Conservation (phyloP, 2,888 invertebrate species). For the Oeneis ivallda region DNA sequence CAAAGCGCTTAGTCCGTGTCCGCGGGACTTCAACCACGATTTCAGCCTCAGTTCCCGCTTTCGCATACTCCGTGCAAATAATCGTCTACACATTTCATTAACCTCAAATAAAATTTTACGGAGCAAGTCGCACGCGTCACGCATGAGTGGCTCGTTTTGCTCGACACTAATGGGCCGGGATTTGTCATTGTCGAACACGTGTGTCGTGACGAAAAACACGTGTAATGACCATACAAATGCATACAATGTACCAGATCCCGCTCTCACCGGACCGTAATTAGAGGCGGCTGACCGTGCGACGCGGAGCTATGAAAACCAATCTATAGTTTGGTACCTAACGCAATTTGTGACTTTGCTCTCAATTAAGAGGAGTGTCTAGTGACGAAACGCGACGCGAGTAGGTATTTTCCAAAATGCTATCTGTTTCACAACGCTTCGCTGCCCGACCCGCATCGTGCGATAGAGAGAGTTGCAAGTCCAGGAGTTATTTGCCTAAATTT, state of each 20-base stretch:
- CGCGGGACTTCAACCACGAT: too few species aligned
- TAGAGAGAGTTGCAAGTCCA: too few species aligned
- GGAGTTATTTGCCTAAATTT: too few species aligned
- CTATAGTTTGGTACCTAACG: slow-evolving; percentile 30
- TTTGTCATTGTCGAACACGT: slow-evolving; percentile 66
- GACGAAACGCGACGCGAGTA: too few species aligned
- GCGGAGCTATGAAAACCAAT: slow-evolving; percentile 42
- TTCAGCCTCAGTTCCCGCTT: slow-evolving; percentile 21
- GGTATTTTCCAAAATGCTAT: too few species aligned
- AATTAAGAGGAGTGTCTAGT: too few species aligned
- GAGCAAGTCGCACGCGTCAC: slow-evolving; percentile 35
- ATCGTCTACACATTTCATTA: slow-evolving; percentile 33
- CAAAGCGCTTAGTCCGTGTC: too few species aligned
- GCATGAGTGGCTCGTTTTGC: slow-evolving; percentile 47
- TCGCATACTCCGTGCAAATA: slow-evolving; percentile 27
- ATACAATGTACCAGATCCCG: slow-evolving; percentile 63
- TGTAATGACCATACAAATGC: slow-evolving; percentile 62
- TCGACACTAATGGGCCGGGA: slow-evolving; percentile 52
- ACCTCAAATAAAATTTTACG: slow-evolving; percentile 36
- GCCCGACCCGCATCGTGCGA: too few species aligned
- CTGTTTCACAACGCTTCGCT: too few species aligned
- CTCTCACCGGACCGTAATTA: slow-evolving; percentile 59
- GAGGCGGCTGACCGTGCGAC: slow-evolving; percentile 52
- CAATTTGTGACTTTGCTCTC: too few species aligned
- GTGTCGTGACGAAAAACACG: slow-evolving; percentile 63